Conservation (phyloP, 2,888 invertebrate species). For the Synergus gifuensis region DNA sequence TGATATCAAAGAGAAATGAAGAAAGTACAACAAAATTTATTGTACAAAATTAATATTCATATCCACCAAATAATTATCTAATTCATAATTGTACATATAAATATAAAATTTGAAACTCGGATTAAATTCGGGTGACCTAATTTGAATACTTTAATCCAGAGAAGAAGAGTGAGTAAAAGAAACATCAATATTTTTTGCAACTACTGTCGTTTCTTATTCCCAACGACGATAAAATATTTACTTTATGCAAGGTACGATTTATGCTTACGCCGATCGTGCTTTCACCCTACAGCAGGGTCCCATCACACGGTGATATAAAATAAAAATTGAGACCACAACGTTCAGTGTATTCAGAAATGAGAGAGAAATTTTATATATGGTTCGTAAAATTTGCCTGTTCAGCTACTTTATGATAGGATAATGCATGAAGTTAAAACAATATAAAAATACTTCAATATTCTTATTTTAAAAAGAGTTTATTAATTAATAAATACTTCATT, state of each 20-base stretch:
- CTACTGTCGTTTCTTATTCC: neutral
- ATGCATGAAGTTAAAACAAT: neutral
- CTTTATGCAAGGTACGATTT: slow-evolving; percentile 11
- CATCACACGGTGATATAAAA: neutral
- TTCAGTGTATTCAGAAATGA: neutral
- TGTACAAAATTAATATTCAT: too few relatives aligned
- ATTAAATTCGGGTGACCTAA: too few relatives aligned
- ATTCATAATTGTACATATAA: too few relatives aligned
- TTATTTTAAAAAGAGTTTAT: too few relatives aligned
- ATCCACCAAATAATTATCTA: too few relatives aligned
- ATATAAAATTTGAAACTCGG: too few relatives aligned
- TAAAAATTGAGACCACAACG: neutral
- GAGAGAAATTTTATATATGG: neutral
- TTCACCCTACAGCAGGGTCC: slow-evolving; percentile 9
- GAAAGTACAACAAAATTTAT: too few relatives aligned
- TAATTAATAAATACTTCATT: too few relatives aligned
- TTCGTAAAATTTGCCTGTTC: neutral
- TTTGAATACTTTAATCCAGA: neutral
- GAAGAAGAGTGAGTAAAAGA: neutral
- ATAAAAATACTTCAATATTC: too few relatives aligned
- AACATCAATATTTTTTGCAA: slow-evolving; percentile 3
- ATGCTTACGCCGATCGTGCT: neutral
- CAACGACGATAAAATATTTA: slow-evolving; percentile 16
- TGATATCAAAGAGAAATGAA: too few relatives aligned
- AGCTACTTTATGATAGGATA: neutral